Base-by-base conservation (phyloP, 2,888 invertebrate species). In the Thymelicus sylvestris region DNA sequence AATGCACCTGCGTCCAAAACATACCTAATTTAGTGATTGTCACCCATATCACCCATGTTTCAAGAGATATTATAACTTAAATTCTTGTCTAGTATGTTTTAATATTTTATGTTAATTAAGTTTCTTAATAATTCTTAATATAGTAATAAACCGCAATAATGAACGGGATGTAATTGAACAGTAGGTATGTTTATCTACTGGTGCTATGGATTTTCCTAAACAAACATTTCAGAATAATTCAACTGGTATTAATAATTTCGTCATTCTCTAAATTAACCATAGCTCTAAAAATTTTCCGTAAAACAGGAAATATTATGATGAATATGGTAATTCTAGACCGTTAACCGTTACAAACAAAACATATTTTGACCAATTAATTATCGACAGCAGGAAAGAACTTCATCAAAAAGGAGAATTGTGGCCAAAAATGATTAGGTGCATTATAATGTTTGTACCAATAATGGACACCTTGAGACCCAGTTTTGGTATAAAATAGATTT, bases 331-430 rank as follows among this genome's bases (percentile, higher is more conserved):
- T 38, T 50, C 41, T 48, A 5, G 13, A 57, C n/a, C 41, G 41
- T 15, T 41, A 44, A 57, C n/a, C 41, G 41, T 15, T 41, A 44
- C 15, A 61, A 19, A 50, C 48, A 63, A 63, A 63, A 47, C 47
- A 63, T 63, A 48, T 31, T 61, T 15, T 41, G 31, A 38, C 48
- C 31, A 63, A 63, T 63, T n/a, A 63, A 63, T 63, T n/a, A 50
- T 47, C 19, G 8, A 19, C n/a, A 63, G 0, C 15, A 66, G 66
- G 66, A 66, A 66, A 59, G 55, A 66, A 44, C 47, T 47, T 31
- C 8, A 52, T 19, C 8, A 66, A 66, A 66, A 48, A 13, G 66
- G 59, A 38, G 55, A 48, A 60, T 47, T 38, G 57, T 47, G 41
- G 6, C 55, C 31, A 12, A 59, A 59, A 38, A 59, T 66, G 59